Percentiles rank a stretch among this genome's conserved stretches.
phyloP scores from a whole-genome alignment of 2,888 invertebrate species.

The Dicycla oo region DNA sequence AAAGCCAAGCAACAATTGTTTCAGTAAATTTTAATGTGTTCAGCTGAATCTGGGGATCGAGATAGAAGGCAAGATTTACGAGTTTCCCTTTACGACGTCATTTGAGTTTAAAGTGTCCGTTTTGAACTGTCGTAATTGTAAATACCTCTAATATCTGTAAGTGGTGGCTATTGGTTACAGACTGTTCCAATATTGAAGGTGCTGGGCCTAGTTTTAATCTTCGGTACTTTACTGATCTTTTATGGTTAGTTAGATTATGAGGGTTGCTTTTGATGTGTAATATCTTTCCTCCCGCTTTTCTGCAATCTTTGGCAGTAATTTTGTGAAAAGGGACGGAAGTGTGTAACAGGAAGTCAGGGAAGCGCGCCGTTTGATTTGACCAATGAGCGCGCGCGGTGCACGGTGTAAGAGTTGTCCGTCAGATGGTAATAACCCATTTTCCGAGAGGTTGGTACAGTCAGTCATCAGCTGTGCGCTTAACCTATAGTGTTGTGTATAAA shows the following conservation, averaged over 20 bases:
- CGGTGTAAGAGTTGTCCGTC: too few species aligned
- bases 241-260: neutral
- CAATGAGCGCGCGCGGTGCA: too few species aligned
- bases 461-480: too few species aligned
- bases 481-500: too few species aligned
- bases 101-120: conserved; percentile 54
- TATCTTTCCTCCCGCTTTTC: too few species aligned
- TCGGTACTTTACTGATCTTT: neutral
- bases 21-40: conserved; percentile 54
- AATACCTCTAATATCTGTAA: conserved; percentile 57
- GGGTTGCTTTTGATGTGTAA: too few species aligned
- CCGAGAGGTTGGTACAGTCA: too few species aligned
- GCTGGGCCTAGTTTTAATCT: conserved; percentile 9
- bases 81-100: conserved; percentile 53
- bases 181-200: conserved; percentile 29
- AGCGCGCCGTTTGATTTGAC: too few species aligned
- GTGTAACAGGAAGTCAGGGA: too few species aligned
- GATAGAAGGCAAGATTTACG: conserved; percentile 54
- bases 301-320: too few species aligned
- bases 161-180: conserved; percentile 43
- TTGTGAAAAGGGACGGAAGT: too few species aligned
- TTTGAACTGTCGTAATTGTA: conserved; percentile 53
- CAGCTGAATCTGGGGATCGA: conserved; percentile 36
- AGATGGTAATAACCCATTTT: too few species aligned
- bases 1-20: conserved; percentile 39